Base-by-base conservation (phyloP, 2,113 vertebrate species). In the Rana temporaria region DNA sequence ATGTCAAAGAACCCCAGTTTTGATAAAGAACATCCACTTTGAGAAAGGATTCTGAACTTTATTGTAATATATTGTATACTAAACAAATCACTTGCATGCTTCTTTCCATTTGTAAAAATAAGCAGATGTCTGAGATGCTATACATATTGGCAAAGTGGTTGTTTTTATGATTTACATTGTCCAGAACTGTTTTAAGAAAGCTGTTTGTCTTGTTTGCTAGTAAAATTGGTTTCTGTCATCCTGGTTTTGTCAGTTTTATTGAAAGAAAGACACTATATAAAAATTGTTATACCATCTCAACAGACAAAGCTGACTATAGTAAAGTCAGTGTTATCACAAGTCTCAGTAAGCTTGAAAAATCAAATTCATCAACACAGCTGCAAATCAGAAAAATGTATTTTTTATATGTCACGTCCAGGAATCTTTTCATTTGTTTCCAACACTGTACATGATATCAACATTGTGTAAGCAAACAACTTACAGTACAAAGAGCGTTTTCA, bases 141-240 rank as follows among this genome's bases (percentile, higher is more conserved):
- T n/a, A 64, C 60, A 63, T 64, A 65, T 65, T 65, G 59, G 52
- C 60, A 64, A 65, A 18, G 52, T 24, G 52, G 74, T 60, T 52
- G 14, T 64, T 64, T 65, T 64, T 30, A 53, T 77, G 74, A 77
- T 77, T 64, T 77, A 77, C 19, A 19, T 9, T 65, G 74, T 64
- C 74, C 60, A 77, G 38, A 32, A 52, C 74, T 64, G 60, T 20
- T 77, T 65, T 77, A 65, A 19, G 74, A 77, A 77, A 77, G 60
- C 60, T 64, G 74, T 77, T 77, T 77, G 65, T 77, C 74, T 64
- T 77, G 74, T 77, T 77, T 77, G 63, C 60, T 77, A 53, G 38
- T 77, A 63, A 77, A 64, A 77, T 64, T 64, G 60, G 60, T 77
- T 65, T 77, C 42, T 65, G 38, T 65, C 74, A 77, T 53, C 48